A percentile compares a stretch with the other conserved stretches of the same genome.
These are phyloP conservation scores for Listronotus oregonensis DNA, from an alignment of 1,140 invertebrate species.

Conservation along the genomic window DNA sequence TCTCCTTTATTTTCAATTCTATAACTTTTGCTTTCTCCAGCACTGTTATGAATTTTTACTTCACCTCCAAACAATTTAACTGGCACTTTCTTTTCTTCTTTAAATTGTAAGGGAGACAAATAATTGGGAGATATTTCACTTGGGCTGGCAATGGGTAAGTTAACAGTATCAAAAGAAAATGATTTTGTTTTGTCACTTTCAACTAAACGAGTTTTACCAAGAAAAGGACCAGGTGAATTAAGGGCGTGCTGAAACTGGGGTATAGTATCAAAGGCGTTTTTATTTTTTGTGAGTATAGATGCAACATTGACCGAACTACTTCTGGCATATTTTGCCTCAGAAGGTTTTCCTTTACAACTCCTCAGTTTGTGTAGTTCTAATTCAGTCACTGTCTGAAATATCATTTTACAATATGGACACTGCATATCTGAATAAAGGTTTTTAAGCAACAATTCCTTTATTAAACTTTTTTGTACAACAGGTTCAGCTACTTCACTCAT, in stretches of 20 bases:
- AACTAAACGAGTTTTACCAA: conserved; percentile 79
- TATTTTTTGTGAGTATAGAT: conserved; percentile 55
- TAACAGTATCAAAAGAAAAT: conserved; percentile 53
- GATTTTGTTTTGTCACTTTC: conserved; percentile 60
- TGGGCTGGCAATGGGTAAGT: conserved; percentile 20
- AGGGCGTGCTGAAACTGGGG: conserved; percentile 57
- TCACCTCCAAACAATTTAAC: conserved; percentile 79
- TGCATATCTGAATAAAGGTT: conserved; percentile 53
- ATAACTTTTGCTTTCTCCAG: conserved; percentile 70
- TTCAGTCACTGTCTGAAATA: conserved; percentile 55
- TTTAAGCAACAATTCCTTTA: conserved; percentile 82
- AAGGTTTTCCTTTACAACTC: conserved; percentile 52
- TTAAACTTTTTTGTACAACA: conserved; percentile 59
- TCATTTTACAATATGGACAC: conserved; percentile 55
- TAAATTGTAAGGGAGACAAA: conserved; percentile 41
- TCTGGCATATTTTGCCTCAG: conserved; percentile 48
- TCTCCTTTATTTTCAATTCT: conserved; percentile 65
- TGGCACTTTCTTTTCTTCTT: conserved; percentile 56
- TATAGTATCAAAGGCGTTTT: conserved; percentile 53
- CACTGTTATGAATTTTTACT: conserved; percentile 65
- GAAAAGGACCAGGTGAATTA: conserved; percentile 76
- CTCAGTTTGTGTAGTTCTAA: conserved; percentile 53
- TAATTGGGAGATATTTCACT: conserved; percentile 34
- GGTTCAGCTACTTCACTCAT: conserved; percentile 58
- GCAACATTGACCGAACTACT: conserved; percentile 56